Percentiles rank a stretch among this genome's conserved stretches.
phyloP scores from a whole-genome alignment of 1,140 invertebrate genomes.

The Brachystomella parvula region DNA sequence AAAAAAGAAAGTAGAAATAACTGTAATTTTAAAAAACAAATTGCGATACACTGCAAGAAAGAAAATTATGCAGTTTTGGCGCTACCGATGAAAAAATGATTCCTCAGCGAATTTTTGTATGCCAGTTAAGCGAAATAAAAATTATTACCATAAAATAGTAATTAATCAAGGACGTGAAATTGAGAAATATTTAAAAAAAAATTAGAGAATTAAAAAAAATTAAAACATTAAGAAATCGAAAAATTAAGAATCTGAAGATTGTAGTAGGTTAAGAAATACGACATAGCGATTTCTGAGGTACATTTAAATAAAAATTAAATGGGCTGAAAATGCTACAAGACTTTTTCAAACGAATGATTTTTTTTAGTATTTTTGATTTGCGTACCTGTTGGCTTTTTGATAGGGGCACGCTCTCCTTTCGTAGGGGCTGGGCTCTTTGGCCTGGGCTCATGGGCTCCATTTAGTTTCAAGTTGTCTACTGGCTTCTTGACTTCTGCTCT shows the following conservation, averaged over 20 bases:
- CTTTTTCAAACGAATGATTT: too few relatives aligned
- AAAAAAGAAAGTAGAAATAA: neutral
- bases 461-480: neutral
- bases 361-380: neutral
- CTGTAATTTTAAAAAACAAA: neutral
- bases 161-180: neutral
- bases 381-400: neutral
- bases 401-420: conserved; percentile 10
- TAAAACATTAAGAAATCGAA: neutral
- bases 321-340: neutral
- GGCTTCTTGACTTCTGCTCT: neutral
- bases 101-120: too few relatives aligned
- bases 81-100: too few relatives aligned
- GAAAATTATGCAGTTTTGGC: neutral
- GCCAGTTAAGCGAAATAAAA: too few relatives aligned
- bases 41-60: neutral
- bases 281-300: neutral
- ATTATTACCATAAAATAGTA: too few relatives aligned
- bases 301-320: neutral
- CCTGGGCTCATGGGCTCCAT: neutral
- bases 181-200: too few relatives aligned
- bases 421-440: neutral
- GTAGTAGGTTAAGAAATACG: neutral
- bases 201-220: too few relatives aligned
- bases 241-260: neutral